These are phyloP conservation scores for Paramisgurnus dabryanus DNA, from an alignment of 2,113 vertebrate species.

Conservation along the genomic window DNA sequence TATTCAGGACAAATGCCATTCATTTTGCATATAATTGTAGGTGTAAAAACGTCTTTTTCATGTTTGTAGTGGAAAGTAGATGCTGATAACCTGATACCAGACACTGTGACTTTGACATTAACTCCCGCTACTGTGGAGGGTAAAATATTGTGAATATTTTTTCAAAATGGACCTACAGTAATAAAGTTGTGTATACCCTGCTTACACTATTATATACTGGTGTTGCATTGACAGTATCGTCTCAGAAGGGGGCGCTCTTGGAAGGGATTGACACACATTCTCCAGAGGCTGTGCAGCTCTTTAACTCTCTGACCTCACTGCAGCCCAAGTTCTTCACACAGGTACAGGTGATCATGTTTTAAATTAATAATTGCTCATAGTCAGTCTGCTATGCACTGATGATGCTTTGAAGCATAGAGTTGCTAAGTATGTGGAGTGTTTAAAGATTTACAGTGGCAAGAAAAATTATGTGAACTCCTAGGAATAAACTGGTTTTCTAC, in stretches of 20 bases:
- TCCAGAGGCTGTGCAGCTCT: constrained; percentile 72
- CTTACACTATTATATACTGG: background rate
- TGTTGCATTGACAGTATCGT: constrained; percentile 16
- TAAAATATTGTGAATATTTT: constrained; percentile 52
- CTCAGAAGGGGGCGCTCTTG: constrained; percentile 36
- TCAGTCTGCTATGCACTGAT: too few species aligned
- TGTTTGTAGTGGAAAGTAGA: constrained; percentile 73
- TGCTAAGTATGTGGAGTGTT: too few species aligned
- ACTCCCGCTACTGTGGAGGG: constrained; percentile 73
- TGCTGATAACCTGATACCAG: constrained; percentile 75
- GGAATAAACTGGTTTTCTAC: too few species aligned
- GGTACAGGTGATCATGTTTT: constrained; percentile 69
- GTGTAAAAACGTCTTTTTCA: too few species aligned
- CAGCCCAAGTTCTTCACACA: constrained; percentile 84
- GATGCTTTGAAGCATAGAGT: too few species aligned
- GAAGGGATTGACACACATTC: constrained; percentile 61
- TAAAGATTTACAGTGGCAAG: too few species aligned
- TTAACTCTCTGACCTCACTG: constrained; percentile 77
- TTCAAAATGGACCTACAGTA: background rate
- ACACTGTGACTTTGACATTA: constrained; percentile 81
- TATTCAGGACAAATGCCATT: too few species aligned
- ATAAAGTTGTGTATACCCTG: background rate
- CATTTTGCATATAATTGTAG: too few species aligned
- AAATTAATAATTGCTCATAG: background rate
- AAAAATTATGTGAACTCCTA: too few species aligned